A percentile compares a stretch with the other conserved stretches of the same genome.
Conservation (phyloP, 2,797 vertebrate species). For the Novumbra hubbsi region DNA sequence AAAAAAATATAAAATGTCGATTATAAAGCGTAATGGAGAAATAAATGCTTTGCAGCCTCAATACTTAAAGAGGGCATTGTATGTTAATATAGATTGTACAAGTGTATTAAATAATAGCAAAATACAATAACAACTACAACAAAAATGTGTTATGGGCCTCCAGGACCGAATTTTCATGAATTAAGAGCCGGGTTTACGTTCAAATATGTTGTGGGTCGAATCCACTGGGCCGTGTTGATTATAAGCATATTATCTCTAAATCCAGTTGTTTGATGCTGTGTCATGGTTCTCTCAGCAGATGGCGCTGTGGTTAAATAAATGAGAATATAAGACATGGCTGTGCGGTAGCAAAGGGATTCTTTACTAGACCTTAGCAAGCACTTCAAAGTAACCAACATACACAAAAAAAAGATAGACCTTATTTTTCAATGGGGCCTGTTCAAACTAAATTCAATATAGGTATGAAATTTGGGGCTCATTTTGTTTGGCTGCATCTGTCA, state of each 20-base stretch:
- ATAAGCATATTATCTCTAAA: not conserved
- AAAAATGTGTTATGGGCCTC: too few species aligned
- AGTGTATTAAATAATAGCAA: too few species aligned
- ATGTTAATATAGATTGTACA: too few species aligned
- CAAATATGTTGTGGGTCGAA: not conserved
- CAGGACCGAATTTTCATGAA: too few species aligned
- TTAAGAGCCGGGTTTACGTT: not conserved
- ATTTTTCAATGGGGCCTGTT: not conserved
- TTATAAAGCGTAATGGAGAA: too few species aligned
- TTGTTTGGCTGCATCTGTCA: too few species aligned
- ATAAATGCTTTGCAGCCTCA: too few species aligned
- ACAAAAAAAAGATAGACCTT: not conserved
- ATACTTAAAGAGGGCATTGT: too few species aligned
- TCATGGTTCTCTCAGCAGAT: not conserved
- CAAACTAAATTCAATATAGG: not conserved
- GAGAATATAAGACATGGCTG: not conserved
- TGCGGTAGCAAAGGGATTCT: not conserved
- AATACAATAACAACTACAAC: too few species aligned
- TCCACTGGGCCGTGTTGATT: too few species aligned
- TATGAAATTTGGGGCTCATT: not conserved
- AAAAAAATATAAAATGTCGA: too few species aligned
- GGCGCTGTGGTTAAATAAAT: constrained; percentile 1
- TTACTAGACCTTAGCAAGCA: too few species aligned
- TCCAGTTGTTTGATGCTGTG: not conserved
- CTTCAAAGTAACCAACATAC: not conserved